phyloP scores from a whole-genome alignment of 2,888 invertebrate genomes.

The Mimachlamys varia region DNA sequence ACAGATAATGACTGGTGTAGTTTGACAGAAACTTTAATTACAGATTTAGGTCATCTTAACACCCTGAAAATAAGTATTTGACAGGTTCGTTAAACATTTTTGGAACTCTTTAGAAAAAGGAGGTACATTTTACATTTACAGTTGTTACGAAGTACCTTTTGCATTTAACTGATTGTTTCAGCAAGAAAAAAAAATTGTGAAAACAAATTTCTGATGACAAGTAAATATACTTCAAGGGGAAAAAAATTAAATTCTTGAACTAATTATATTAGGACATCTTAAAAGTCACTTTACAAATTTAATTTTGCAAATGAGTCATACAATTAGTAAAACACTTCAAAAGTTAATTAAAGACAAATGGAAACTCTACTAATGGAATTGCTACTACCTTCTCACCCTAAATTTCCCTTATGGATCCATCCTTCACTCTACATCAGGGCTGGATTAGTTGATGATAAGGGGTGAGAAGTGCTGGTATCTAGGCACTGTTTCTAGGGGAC shows the following conservation, averaged over 20 bases:
- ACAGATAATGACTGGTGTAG: too few relatives aligned
- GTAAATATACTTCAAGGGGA: too few relatives aligned
- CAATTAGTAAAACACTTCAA: neutral
- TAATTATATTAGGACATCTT: neutral
- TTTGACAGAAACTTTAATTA: too few relatives aligned
- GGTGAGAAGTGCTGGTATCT: neutral
- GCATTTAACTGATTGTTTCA: neutral
- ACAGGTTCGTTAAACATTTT: neutral
- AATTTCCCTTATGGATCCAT: neutral
- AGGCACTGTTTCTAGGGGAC: neutral
- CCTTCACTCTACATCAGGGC: neutral
- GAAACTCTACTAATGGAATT: neutral
- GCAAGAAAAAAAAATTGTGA: too few relatives aligned
- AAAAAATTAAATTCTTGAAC: too few relatives aligned
- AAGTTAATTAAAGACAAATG: neutral
- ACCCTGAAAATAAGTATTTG: too few relatives aligned
- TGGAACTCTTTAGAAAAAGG: neutral
- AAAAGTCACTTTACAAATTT: neutral
- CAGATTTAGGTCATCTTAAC: too few relatives aligned
- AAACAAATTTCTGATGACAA: too few relatives aligned
- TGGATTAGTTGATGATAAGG: neutral
- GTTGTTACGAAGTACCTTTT: too few relatives aligned
- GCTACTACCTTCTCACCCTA: neutral
- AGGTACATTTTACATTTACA: neutral
- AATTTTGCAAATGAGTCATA: constrained; percentile 2